phyloP scores from a whole-genome alignment of 2,888 invertebrate genomes.

The Orthonevra nobilis region DNA sequence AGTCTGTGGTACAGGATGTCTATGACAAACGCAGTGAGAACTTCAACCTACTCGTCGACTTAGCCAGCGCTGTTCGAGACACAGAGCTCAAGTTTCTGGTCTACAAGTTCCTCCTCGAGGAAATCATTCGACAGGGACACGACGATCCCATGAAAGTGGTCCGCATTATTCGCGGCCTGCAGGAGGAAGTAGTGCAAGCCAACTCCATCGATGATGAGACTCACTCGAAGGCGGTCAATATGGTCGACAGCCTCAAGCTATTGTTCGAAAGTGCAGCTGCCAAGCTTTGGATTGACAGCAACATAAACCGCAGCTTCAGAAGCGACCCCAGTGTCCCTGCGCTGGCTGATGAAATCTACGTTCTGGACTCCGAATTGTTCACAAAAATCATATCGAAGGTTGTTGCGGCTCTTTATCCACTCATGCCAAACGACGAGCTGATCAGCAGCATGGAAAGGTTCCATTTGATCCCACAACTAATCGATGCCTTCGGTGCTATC shows the following conservation, averaged over 20 bases:
- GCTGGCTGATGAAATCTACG: conserved; percentile 54
- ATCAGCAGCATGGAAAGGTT: conserved; percentile 63
- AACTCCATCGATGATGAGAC: conserved; percentile 37
- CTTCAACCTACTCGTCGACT: conserved; percentile 43
- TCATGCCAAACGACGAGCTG: conserved; percentile 36
- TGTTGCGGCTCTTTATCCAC: conserved; percentile 23
- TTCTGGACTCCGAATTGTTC: conserved; percentile 40
- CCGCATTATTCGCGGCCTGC: conserved; percentile 50
- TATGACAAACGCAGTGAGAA: conserved; percentile 47
- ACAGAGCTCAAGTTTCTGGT: conserved; percentile 38
- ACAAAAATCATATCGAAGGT: conserved; percentile 50
- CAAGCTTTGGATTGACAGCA: conserved; percentile 56
- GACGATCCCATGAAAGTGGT: conserved; percentile 50
- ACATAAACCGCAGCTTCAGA: conserved; percentile 32
- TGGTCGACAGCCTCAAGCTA: conserved; percentile 51
- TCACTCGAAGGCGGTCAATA: conserved; percentile 40
- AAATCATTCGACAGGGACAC: conserved; percentile 41
- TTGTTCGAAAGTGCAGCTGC: conserved; percentile 52
- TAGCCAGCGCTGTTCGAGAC: conserved; percentile 48
- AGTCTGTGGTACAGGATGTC: conserved; percentile 19
- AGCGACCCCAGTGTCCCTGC: conserved; percentile 19
- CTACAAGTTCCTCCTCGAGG: conserved; percentile 47
- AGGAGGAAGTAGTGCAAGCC: conserved; percentile 42
- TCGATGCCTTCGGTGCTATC: conserved; percentile 43
- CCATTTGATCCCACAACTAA: conserved; percentile 57